Conservation (phyloP, 2,888 invertebrate genomes). For the Panopea generosa region DNA sequence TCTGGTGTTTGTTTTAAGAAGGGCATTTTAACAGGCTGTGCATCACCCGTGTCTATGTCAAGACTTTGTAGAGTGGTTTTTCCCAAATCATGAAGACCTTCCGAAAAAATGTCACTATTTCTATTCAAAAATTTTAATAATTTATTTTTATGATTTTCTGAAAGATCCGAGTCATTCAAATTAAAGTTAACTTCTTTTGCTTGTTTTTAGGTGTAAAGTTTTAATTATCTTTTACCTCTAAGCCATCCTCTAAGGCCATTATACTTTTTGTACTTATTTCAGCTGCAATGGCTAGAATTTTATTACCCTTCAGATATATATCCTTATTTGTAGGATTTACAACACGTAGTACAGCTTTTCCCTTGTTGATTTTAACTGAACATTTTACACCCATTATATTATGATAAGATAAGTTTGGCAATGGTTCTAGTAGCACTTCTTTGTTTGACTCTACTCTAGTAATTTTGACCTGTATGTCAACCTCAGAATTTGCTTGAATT, state of each 20-base stretch:
- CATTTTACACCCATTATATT: constrained; percentile 40
- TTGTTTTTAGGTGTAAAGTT: too few relatives aligned
- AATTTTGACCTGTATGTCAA: constrained; percentile 23
- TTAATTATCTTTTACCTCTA: too few relatives aligned
- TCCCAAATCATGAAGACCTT: too few relatives aligned
- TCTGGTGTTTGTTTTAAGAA: constrained; percentile 41
- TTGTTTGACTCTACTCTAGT: constrained; percentile 4
- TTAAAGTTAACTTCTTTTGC: too few relatives aligned
- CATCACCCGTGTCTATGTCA: too few relatives aligned
- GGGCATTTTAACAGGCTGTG: too few relatives aligned
- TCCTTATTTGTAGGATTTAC: constrained; percentile 24
- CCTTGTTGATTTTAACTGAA: constrained; percentile 31
- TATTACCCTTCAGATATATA: constrained; percentile 9
- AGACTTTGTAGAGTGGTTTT: too few relatives aligned
- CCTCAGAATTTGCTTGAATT: constrained; percentile 26
- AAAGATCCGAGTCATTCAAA: too few relatives aligned
- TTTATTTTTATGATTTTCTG: too few relatives aligned
- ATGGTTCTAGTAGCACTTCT: constrained; percentile 33
- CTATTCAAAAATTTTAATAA: too few relatives aligned
- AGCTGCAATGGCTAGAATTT: constrained; percentile 1
- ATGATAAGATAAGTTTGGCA: constrained; percentile 9
- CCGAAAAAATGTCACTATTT: too few relatives aligned
- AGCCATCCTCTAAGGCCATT: constrained; percentile 13
- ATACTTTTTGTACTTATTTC: constrained; percentile 1
- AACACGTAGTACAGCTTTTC: constrained; percentile 24